Evolutionary conservation across 2,113 vertebrate genomes (phyloP).

Genomic region (Acanthisitta chloris): DNA sequence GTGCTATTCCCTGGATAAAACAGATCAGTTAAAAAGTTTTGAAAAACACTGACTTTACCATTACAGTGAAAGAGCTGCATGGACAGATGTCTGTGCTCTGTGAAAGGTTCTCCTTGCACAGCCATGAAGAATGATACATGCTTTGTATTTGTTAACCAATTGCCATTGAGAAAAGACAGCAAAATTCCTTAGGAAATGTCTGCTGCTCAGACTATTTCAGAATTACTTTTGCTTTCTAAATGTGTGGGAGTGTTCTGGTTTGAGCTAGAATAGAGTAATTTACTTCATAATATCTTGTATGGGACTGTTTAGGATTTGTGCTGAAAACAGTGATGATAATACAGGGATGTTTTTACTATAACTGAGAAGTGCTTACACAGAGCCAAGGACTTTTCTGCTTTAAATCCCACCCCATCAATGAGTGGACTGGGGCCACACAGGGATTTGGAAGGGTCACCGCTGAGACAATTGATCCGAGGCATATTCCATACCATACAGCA

Average conservation of each 20-base stretch:
- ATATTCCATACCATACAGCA: background rate
- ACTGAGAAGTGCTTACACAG: background rate
- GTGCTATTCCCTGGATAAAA: background rate
- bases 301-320: background rate
- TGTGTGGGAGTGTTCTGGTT: background rate
- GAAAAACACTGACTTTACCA: background rate
- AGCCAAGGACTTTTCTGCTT: background rate
- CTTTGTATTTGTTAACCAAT: background rate
- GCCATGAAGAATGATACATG: background rate
- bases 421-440: accelerated
- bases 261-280: background rate
- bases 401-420: accelerated
- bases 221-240: background rate
- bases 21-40: background rate
- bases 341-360: background rate
- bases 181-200: background rate
- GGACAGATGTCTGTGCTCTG: background rate
- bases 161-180: background rate
- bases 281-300: background rate
- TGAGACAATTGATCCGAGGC: background rate
- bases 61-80: background rate
- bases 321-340: background rate
- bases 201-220: background rate
- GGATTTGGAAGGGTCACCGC: background rate
- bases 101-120: background rate